Conservation (phyloP, 2,888 invertebrate genomes). For the Papilio demoleus region DNA sequence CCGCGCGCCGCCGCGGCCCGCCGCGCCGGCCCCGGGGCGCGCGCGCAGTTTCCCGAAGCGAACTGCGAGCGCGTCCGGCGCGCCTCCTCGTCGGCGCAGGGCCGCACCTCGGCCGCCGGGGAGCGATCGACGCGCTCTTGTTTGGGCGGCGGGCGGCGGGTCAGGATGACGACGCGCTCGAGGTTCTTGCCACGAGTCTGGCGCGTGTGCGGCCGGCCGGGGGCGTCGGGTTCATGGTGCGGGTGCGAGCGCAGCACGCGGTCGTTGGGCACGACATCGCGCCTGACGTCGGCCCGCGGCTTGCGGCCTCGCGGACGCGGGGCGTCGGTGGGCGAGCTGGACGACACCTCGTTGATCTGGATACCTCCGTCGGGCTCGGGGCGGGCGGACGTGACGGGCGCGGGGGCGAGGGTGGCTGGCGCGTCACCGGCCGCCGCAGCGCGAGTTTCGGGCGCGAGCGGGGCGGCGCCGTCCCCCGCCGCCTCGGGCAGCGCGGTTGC, state of each 20-base stretch:
- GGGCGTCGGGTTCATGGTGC: constrained; percentile 65
- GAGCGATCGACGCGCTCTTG: constrained; percentile 29
- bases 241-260: constrained; percentile 78
- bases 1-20: constrained; percentile 70
- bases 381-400: constrained; percentile 42
- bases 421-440: constrained; percentile 33
- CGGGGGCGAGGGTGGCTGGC: constrained; percentile 46
- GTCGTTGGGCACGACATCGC: constrained; percentile 58
- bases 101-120: constrained; percentile 45
- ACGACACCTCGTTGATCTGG: constrained; percentile 87
- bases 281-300: constrained; percentile 53
- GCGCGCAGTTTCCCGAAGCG: constrained; percentile 69
- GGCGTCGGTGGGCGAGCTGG: constrained; percentile 82
- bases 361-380: constrained; percentile 72
- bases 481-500: constrained; percentile 44
- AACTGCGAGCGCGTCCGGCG: constrained; percentile 51
- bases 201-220: constrained; percentile 63
- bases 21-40: constrained; percentile 74
- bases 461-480: constrained; percentile 44
- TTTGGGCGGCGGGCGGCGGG: constrained; percentile 51
- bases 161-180: constrained; percentile 70
- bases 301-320: constrained; percentile 64
- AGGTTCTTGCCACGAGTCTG: constrained; percentile 51
- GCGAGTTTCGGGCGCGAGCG: constrained; percentile 24
- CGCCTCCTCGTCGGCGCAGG: constrained; percentile 44